These are phyloP conservation scores for Peribatodes rhomboidaria DNA, from an alignment of 2,888 invertebrate genomes.

Conservation along the genomic window DNA sequence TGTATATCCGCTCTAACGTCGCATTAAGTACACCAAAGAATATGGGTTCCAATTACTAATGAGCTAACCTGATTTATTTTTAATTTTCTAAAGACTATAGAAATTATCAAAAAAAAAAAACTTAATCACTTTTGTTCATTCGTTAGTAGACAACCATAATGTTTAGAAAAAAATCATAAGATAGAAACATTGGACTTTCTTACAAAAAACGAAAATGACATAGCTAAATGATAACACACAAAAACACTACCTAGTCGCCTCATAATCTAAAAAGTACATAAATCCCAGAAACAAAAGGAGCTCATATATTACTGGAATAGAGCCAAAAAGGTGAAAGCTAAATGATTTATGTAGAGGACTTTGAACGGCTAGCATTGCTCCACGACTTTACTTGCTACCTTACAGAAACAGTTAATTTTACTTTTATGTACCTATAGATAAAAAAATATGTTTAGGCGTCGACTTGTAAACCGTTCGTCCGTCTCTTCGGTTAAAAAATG, in stretches of 20 bases:
- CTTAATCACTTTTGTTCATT: too few relatives aligned
- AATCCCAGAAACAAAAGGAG: constrained; percentile 31
- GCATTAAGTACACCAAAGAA: too few relatives aligned
- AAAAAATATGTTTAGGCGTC: too few relatives aligned
- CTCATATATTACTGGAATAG: constrained; percentile 35
- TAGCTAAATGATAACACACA: constrained; percentile 18
- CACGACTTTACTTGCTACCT: not conserved
- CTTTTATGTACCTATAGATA: too few relatives aligned
- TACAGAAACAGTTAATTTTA: not conserved
- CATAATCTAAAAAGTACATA: constrained; percentile 28
- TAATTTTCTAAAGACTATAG: too few relatives aligned
- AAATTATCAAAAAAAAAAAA: too few relatives aligned
- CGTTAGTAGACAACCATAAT: too few relatives aligned
- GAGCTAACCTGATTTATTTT: too few relatives aligned
- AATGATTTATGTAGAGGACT: constrained; percentile 42
- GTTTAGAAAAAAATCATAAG: not conserved
- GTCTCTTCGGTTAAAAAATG: too few relatives aligned
- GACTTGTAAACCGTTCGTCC: too few relatives aligned
- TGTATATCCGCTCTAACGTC: too few relatives aligned
- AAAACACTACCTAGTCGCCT: constrained; percentile 7
- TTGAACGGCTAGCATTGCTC: not conserved
- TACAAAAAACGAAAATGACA: not conserved
- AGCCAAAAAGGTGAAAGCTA: constrained; percentile 42
- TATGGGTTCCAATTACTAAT: too few relatives aligned
- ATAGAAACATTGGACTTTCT: not conserved